Evolutionary conservation across 2,113 vertebrate genomes (phyloP).

Genomic region (Pseudolaguvia tuberculata): DNA sequence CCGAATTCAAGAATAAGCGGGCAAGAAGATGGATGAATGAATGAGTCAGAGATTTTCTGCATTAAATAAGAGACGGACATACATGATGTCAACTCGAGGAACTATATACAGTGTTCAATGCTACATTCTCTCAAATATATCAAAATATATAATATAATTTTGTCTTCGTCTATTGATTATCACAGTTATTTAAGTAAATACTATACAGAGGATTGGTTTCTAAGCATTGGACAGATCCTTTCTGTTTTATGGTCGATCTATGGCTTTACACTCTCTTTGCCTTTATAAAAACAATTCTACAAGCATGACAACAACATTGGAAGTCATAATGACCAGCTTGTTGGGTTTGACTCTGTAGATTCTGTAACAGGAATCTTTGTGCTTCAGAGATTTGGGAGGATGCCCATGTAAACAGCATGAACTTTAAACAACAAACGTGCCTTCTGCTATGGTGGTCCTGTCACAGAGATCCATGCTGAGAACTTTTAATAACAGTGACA

Average conservation of each 20-base stretch:
- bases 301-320: neutral
- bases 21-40: no score
- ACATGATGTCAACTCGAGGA: no score
- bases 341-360: conserved; percentile 42
- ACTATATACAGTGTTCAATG: no score
- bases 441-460: conserved; percentile 63
- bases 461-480: conserved; percentile 29
- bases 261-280: conserved; percentile 19
- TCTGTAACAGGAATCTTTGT: conserved; percentile 47
- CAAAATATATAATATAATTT: no score
- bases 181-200: no score
- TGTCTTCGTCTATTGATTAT: no score
- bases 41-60: no score
- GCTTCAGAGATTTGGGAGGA: conserved; percentile 48
- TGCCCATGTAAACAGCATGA: conserved; percentile 60
- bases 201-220: conserved; percentile 33
- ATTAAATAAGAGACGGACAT: no score
- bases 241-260: conserved; percentile 34
- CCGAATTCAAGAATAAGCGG: no score
- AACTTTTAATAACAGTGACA: no score
- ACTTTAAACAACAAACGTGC: conserved; percentile 55
- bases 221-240: conserved; percentile 34
- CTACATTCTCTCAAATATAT: no score
- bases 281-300: neutral
- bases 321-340: neutral